phyloP scores from a whole-genome alignment of 2,888 invertebrate genomes.

The Catocala sponsa region DNA sequence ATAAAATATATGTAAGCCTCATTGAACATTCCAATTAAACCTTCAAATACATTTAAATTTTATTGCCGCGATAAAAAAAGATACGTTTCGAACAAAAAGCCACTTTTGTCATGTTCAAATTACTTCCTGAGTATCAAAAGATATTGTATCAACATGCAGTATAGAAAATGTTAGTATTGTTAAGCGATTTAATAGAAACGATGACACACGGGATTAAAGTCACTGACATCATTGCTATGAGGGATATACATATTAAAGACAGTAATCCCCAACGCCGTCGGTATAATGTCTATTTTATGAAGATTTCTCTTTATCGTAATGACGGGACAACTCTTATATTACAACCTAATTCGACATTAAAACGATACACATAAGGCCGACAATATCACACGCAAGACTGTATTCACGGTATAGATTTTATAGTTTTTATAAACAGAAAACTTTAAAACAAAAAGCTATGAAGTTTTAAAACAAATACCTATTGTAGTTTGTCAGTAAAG shows the following conservation, averaged over 20 bases:
- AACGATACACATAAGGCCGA: slow-evolving; percentile 12
- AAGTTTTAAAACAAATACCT: no score
- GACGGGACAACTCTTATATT: slow-evolving; percentile 25
- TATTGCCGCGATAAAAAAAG: slow-evolving; percentile 37
- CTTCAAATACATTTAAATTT: slow-evolving; percentile 47
- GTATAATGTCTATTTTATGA: slow-evolving; percentile 35
- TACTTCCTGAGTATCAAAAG: slow-evolving; percentile 37
- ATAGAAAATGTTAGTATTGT: slow-evolving; percentile 31
- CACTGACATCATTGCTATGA: slow-evolving; percentile 46
- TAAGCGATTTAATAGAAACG: slow-evolving; percentile 27
- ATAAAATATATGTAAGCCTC: slow-evolving; percentile 46
- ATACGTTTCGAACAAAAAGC: slow-evolving; percentile 33
- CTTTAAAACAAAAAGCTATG: no score
- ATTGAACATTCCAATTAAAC: slow-evolving; percentile 66
- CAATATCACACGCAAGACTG: background rate
- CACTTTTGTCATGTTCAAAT: slow-evolving; percentile 43
- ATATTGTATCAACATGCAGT: slow-evolving; percentile 25
- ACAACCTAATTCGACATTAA: slow-evolving; percentile 16
- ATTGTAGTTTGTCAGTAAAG: no score
- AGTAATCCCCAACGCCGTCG: slow-evolving; percentile 37
- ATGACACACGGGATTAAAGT: slow-evolving; percentile 49
- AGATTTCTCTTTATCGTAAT: slow-evolving; percentile 26
- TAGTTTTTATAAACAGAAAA: no score
- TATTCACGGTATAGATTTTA: no score
- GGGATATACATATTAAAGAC: slow-evolving; percentile 36